phyloP scores from a whole-genome alignment of 2,797 vertebrate species.

The Cirrhinus molitorella region DNA sequence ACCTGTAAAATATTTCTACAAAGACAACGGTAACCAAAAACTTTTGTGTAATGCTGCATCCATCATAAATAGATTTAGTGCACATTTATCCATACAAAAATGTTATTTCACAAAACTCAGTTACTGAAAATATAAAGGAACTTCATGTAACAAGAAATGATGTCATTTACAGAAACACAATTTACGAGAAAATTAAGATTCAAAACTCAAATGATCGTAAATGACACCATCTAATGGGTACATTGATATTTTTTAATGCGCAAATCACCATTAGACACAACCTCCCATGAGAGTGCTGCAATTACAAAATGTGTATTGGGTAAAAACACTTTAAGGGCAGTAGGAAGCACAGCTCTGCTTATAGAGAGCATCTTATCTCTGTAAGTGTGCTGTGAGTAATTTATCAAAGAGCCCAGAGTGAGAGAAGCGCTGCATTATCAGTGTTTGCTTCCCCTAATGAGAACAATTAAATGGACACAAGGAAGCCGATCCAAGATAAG shows the following conservation, averaged over 20 bases:
- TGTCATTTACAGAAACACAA: neutral
- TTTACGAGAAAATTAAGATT: neutral
- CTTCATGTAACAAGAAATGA: neutral
- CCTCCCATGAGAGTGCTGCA: neutral
- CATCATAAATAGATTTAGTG: neutral
- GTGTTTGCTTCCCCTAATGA: slow-evolving; percentile 17
- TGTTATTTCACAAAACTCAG: neutral
- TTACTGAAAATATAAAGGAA: neutral
- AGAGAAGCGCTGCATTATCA: slow-evolving; percentile 5
- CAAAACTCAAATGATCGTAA: neutral
- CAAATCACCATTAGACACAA: neutral
- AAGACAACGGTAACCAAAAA: neutral
- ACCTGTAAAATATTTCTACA: neutral
- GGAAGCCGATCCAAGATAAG: slow-evolving; percentile 64
- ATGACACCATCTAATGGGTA: neutral
- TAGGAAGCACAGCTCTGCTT: slow-evolving; percentile 44
- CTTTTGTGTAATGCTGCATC: neutral
- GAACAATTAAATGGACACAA: slow-evolving; percentile 35
- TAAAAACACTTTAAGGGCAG: neutral
- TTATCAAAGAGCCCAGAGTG: slow-evolving; percentile 52
- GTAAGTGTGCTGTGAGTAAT: neutral
- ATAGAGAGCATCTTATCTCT: slow-evolving; percentile 67
- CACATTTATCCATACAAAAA: neutral
- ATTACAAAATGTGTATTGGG: neutral
- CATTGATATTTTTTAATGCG: neutral